Base-by-base conservation (phyloP, 1,140 invertebrate species). In the Eriocheir sinensis region DNA sequence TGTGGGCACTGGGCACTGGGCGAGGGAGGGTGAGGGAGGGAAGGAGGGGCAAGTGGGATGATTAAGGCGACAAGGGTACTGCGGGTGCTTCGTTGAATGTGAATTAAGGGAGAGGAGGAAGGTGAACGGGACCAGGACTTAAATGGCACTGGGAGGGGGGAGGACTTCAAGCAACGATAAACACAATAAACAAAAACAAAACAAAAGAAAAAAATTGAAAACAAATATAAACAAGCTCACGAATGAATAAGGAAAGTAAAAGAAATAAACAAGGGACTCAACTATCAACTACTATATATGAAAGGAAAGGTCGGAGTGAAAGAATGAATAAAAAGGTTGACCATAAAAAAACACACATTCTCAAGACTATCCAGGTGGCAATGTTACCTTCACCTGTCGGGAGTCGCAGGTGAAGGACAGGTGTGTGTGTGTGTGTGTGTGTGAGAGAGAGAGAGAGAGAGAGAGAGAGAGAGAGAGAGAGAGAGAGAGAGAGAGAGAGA, bases 391-490 rank as follows among this genome's bases (percentile, higher is more conserved):
- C 60, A 72, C 60, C 60, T 72, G 60, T 21, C 60, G 60, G 60
- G 60, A 72, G 60, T 72, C 60, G 60, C 60, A 72, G 60, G 60
- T 72, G 60, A 72, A 72, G 60, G 60, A 72, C 60, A 86, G 86
- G 40, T 38, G 40, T 27, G 86, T 44, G 86, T 44, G 86, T 44
- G 86, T 44, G 86, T 44, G 86, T 44, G 86, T 44, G 86, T 44
- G 86, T 44, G 86, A 89, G 86, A 89, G 86, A 89, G 86, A 89
- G 86, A 89, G 86, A 89, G 86, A 89, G 86, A 89, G 86, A 89
- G 86, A 89, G 86, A 89, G 86, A 89, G 86, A 89, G 86, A 89
- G 86, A 89, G 86, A 89, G 86, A 89, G 86, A 89, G 86, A 89
- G 86, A 89, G 86, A 89, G 86, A 89, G 83, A 85, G 83, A 85